Evolutionary conservation across 1,140 invertebrate genomes (phyloP).

Genomic region (Trissolcus basalis): DNA sequence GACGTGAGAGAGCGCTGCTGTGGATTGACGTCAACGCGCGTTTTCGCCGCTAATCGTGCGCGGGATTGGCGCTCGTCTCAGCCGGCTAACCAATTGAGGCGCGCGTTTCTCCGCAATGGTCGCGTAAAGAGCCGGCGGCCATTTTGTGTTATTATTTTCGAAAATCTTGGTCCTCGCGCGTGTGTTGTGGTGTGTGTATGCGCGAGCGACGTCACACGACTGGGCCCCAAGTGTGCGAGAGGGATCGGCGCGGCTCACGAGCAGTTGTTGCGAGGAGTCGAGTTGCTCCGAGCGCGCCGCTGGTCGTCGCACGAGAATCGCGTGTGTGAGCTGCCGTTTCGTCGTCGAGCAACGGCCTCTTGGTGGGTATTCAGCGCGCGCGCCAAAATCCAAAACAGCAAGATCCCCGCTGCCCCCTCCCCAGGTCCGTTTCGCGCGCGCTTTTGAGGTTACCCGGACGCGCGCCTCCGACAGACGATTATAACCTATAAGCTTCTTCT

Average conservation of each 20-base stretch:
- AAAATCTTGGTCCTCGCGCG: conserved; percentile 65
- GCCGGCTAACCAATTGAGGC: conserved; percentile 54
- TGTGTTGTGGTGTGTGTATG: conserved; percentile 24
- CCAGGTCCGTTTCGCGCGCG: neutral
- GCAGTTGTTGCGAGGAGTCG: too few relatives aligned
- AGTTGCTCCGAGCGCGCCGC: neutral
- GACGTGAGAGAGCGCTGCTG: too few relatives aligned
- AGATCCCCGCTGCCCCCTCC: too few relatives aligned
- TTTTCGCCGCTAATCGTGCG: conserved; percentile 52
- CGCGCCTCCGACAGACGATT: neutral
- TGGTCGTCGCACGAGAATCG: conserved; percentile 13
- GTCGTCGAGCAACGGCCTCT: conserved; percentile 60
- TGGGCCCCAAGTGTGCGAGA: conserved; percentile 15
- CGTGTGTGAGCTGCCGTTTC: conserved; percentile 54
- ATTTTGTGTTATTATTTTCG: conserved; percentile 73
- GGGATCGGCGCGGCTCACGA: conserved; percentile 29
- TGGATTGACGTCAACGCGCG: conserved; percentile 59
- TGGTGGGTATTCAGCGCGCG: conserved; percentile 63
- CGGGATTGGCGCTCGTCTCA: conserved; percentile 55
- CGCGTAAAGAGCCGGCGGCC: conserved; percentile 63
- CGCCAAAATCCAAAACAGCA: too few relatives aligned
- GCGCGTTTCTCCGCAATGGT: conserved; percentile 65
- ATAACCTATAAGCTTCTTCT: too few relatives aligned
- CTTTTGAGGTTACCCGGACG: conserved; percentile 3
- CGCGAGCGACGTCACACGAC: conserved; percentile 38